These are phyloP conservation scores for Drosophila paramelanica DNA, from an alignment of 2,888 invertebrate genomes.

Conservation along the genomic window DNA sequence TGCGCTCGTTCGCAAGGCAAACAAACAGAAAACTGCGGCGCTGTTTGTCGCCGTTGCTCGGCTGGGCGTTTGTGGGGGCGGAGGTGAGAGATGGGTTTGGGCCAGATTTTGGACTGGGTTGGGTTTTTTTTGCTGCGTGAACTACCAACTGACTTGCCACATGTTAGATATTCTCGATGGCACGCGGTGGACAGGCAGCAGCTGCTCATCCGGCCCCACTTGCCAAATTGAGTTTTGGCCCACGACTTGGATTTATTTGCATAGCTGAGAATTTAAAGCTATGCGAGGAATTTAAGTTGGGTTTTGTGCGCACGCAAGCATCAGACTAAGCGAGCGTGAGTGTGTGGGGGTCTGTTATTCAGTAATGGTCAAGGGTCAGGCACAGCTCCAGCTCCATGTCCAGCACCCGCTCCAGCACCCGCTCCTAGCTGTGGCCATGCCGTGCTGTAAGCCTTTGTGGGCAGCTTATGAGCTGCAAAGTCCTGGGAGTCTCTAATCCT, in stretches of 20 bases:
- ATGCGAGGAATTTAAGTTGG: slow-evolving; percentile 28
- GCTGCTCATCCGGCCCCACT: slow-evolving; percentile 37
- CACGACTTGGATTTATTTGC: slow-evolving; percentile 71
- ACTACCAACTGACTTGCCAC: slow-evolving; percentile 62
- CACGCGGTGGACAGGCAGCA: slow-evolving; percentile 38
- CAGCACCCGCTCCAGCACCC: slow-evolving; percentile 4
- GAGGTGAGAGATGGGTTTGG: neutral
- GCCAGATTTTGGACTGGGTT: neutral
- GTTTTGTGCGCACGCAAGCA: neutral
- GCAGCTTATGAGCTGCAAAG: slow-evolving; percentile 47
- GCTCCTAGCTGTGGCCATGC: slow-evolving; percentile 7
- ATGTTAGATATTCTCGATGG: slow-evolving; percentile 55
- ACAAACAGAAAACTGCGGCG: slow-evolving; percentile 57
- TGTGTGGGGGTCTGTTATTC: slow-evolving; percentile 11
- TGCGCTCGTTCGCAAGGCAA: slow-evolving; percentile 44
- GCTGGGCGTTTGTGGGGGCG: neutral
- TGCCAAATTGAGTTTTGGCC: slow-evolving; percentile 72
- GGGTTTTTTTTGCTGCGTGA: slow-evolving; percentile 15
- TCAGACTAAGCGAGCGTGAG: neutral
- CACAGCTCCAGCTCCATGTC: slow-evolving; percentile 15
- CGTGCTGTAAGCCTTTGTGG: slow-evolving; percentile 42
- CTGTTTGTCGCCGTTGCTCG: slow-evolving; percentile 50
- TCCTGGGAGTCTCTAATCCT: slow-evolving; percentile 50
- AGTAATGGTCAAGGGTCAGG: slow-evolving; percentile 32
- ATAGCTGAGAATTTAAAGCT: slow-evolving; percentile 53